These are phyloP conservation scores for Seriola aureovittata DNA, from an alignment of 2,113 vertebrate genomes.

Conservation along the genomic window DNA sequence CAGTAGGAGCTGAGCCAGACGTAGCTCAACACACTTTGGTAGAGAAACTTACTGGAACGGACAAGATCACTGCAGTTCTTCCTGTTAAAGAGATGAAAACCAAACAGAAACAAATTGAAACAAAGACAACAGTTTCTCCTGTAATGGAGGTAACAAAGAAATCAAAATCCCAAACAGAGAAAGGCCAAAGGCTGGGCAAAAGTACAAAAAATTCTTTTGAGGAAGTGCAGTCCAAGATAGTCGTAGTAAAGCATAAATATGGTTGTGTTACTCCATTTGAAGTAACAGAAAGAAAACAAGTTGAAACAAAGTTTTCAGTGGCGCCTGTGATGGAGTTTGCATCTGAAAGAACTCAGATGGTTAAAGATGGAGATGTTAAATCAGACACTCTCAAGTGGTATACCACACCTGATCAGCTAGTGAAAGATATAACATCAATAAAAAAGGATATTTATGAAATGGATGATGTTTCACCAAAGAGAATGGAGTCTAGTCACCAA, in stretches of 20 bases:
- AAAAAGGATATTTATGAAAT: neutral
- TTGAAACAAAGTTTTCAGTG: neutral
- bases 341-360: neutral
- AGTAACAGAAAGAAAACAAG: constrained; percentile 16
- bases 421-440: neutral
- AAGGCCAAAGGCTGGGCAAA: neutral
- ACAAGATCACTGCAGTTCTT: neutral
- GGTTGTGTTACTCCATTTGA: constrained; percentile 12
- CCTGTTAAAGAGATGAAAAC: neutral
- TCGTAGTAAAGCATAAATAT: constrained; percentile 27
- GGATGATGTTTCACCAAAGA: neutral
- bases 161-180: neutral
- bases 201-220: neutral
- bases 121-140: neutral
- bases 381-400: neutral
- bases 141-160: neutral
- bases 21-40: neutral
- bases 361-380: constrained; percentile 16
- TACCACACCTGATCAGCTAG: neutral
- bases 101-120: neutral
- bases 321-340: constrained; percentile 14
- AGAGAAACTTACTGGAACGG: neutral
- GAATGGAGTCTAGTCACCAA: neutral
- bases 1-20: neutral
- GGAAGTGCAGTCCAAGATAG: constrained; percentile 12